Base-by-base conservation (phyloP, 2,113 vertebrate species). In the Takifugu flavidus region DNA sequence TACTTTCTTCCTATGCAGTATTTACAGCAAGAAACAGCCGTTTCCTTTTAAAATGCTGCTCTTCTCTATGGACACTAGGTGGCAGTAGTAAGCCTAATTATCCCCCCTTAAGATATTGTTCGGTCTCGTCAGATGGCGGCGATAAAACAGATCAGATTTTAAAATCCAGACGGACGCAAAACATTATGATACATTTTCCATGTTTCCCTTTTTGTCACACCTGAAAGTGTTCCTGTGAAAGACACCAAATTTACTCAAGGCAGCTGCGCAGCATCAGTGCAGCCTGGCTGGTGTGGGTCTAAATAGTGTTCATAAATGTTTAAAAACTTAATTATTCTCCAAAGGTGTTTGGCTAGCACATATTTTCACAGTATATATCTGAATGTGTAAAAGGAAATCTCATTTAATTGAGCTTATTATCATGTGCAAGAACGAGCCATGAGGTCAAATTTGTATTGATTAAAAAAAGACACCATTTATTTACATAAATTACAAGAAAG, bases 401-500 rank as follows among this genome's bases (percentile, higher is more conserved):
- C 5, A 20, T 20, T 20, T 20, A 20, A 20, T 20, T 20, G 20
- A 20, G 20, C 20, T 20, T 20, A 39, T 39, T 39, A 39, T 39
- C 34, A 60, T 58, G n/a, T 51, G 31, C 39, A 50, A 71, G 39
- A 61, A 78, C 60, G 1, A 68, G 46, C 29, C 67, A 56, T 42
- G 12, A 52, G 27, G 6, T 55, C 13, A 54, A 13, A 53, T 75
- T 59, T 76, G 70, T 50, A 63, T 85, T 39, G 34, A 86, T 91
- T 86, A 76, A 92, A 91, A 90, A 85, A 93, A 92, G 88, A 90
- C 77, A 90, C 92, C 78, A 91, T 94, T 94, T 94, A 93, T 94
- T 93, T 94, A 92, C 92, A 93, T 90, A 92, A 94, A 90, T 92
- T 92, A 91, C 91, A 92, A 87, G 83, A 91, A 89, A 89, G 75